Conservation (phyloP, 2,888 invertebrate species). For the Drosophila nigritarsus region DNA sequence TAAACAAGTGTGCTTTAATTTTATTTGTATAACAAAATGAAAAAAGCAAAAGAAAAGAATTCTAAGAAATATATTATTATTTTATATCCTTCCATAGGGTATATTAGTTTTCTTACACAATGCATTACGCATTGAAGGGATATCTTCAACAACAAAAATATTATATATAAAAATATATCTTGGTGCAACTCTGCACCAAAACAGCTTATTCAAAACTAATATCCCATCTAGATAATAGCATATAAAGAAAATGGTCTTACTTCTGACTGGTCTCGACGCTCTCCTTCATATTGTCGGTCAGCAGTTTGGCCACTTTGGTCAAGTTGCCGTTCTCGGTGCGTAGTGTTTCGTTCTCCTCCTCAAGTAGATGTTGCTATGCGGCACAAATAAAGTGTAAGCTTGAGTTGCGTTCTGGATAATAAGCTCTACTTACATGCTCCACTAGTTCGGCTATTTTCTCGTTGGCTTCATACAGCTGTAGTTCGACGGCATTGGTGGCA, state of each 20-base stretch:
- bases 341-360: constrained; percentile 84
- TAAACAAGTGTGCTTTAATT: background rate
- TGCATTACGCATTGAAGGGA: background rate
- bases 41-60: background rate
- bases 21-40: background rate
- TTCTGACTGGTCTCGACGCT: constrained; percentile 85
- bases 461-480: constrained; percentile 85
- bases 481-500: constrained; percentile 81
- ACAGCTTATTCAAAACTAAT: background rate
- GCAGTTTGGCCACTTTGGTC: constrained; percentile 83
- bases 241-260: constrained; percentile 56
- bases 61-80: background rate
- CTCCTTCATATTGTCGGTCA: constrained; percentile 85
- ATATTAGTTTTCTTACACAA: background rate
- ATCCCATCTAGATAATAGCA: background rate
- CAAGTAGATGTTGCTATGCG: constrained; percentile 83
- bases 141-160: background rate
- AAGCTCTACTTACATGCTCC: constrained; percentile 80
- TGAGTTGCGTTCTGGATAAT: background rate
- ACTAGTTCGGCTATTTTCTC: constrained; percentile 84
- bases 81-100: background rate
- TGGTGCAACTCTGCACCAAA: background rate
- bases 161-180: background rate
- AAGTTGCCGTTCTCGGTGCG: constrained; percentile 84
- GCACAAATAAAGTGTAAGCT: background rate